Evolutionary conservation across 30 jellyfish, hydroid and myxozoan genomes (phyloP).

Genomic region (Chironex yamaguchii): DNA sequence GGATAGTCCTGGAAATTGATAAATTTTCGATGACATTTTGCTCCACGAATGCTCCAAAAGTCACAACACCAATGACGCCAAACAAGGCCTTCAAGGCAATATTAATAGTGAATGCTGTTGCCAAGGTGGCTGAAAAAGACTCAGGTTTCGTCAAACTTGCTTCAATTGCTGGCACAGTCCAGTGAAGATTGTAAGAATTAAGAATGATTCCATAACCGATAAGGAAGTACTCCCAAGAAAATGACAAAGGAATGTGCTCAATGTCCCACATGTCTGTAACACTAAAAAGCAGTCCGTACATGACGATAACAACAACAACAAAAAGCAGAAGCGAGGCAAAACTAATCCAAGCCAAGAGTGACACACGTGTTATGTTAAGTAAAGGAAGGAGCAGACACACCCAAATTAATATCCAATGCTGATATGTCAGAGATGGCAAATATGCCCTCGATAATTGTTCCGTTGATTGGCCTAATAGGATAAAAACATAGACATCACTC

Average conservation of each 20-base stretch:
- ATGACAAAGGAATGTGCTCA: slow-evolving; percentile 41
- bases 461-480: slow-evolving; percentile 24
- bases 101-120: slow-evolving; percentile 34
- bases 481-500: background rate
- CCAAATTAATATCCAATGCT: slow-evolving; percentile 2
- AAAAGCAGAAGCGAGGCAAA: no score
- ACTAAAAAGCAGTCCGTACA: slow-evolving; percentile 16
- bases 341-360: slow-evolving; percentile 77
- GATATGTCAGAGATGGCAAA: slow-evolving; percentile 2
- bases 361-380: slow-evolving; percentile 51
- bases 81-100: slow-evolving; percentile 48
- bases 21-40: slow-evolving; percentile 51
- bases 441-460: slow-evolving; percentile 62
- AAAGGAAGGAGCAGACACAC: slow-evolving; percentile 68
- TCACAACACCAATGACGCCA: slow-evolving; percentile 78
- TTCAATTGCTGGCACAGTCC: slow-evolving; percentile 78
- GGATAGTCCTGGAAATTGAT: slow-evolving; percentile 17
- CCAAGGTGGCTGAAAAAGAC: slow-evolving; percentile 26
- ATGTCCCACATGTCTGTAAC: slow-evolving; percentile 42
- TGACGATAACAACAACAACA: slow-evolving; percentile 24
- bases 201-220: slow-evolving; percentile 68
- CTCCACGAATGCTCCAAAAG: slow-evolving; percentile 72
- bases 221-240: slow-evolving; percentile 55
- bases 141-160: slow-evolving; percentile 74
- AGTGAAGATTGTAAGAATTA: slow-evolving; percentile 42